phyloP scores from a whole-genome alignment of 2,797 vertebrate species.

The Melanotaenia parkinsoni region DNA sequence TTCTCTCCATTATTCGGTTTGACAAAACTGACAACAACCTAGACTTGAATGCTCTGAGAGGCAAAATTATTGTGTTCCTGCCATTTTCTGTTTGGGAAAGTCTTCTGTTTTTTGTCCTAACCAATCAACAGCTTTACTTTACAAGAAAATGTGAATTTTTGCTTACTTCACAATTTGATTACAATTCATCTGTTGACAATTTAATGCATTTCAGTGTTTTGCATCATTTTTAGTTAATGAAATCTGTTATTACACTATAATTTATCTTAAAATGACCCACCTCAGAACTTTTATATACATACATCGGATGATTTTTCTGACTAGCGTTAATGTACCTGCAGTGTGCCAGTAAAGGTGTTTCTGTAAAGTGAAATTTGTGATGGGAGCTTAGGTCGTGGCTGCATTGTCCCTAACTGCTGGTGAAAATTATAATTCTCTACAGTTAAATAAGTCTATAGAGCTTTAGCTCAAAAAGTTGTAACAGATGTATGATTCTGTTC shows the following conservation, averaged over 20 bases:
- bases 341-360: too few relatives aligned
- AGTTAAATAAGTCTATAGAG: too few relatives aligned
- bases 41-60: conserved; percentile 11
- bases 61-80: conserved; percentile 9
- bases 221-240: not conserved
- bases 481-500: too few relatives aligned
- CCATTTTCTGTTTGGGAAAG: conserved; percentile 4
- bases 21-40: conserved; percentile 29
- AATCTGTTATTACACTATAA: not conserved
- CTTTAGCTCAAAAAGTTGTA: too few relatives aligned
- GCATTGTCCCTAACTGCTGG: too few relatives aligned
- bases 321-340: too few relatives aligned
- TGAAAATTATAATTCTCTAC: too few relatives aligned
- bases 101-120: not conserved
- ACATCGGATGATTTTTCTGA: too few relatives aligned
- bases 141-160: not conserved
- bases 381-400: too few relatives aligned
- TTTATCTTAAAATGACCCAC: too few relatives aligned
- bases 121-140: not conserved
- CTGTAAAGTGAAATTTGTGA: too few relatives aligned
- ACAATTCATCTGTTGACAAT: not conserved
- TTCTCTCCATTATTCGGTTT: conserved; percentile 23
- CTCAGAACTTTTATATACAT: too few relatives aligned
- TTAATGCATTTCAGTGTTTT: not conserved
- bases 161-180: not conserved